Percentiles rank a stretch among this genome's conserved stretches.
phyloP scores from a whole-genome alignment of 2,113 vertebrate species.

The Zonotrichia leucophrys region DNA sequence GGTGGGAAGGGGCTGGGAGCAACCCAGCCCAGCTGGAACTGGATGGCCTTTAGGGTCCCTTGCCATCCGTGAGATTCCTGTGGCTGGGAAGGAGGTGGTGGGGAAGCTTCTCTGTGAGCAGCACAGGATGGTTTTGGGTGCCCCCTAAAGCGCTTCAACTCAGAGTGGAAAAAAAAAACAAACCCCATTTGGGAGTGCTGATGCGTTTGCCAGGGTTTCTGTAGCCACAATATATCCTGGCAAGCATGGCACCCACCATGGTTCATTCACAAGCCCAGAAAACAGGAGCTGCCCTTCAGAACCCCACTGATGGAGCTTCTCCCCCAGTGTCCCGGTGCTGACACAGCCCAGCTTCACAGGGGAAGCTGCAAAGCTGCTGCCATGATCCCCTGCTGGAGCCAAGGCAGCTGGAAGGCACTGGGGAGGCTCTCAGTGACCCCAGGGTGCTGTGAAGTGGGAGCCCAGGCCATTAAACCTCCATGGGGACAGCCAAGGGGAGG shows the following conservation, averaged over 20 bases:
- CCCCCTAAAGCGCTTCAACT: background rate
- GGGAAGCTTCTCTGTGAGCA: background rate
- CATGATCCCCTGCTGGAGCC: background rate
- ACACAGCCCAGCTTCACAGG: background rate
- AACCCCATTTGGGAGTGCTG: background rate
- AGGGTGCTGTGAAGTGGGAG: background rate
- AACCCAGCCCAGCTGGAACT: fast-evolving
- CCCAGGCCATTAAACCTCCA: background rate
- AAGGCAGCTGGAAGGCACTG: background rate
- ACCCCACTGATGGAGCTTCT: background rate
- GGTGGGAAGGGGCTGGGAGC: background rate
- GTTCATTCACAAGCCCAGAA: background rate
- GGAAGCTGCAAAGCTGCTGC: background rate
- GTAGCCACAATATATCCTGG: background rate
- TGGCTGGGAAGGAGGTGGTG: background rate
- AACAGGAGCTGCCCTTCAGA: constrained; percentile 9
- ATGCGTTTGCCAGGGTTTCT: background rate
- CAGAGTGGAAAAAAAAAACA: background rate
- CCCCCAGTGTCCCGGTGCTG: background rate
- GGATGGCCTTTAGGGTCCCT: background rate
- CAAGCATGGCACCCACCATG: background rate
- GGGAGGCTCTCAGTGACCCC: background rate
- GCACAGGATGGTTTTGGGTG: background rate
- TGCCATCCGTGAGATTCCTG: background rate
- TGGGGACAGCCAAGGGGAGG: background rate